Base-by-base conservation (phyloP, 2,797 vertebrate species). In the Balearica regulorum region DNA sequence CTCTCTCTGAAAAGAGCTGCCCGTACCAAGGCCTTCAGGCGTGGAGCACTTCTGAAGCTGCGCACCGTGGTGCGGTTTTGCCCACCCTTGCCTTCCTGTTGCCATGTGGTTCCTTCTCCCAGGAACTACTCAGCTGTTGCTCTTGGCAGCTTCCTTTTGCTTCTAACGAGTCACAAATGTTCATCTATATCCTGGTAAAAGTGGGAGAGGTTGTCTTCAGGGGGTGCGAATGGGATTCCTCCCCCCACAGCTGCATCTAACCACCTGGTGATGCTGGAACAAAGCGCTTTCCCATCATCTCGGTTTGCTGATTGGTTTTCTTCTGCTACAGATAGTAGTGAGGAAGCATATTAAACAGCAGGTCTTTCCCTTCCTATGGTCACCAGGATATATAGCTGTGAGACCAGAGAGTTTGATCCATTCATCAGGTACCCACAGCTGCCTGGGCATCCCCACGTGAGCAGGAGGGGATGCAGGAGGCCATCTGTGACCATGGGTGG, bases 231-330 rank as follows among this genome's bases (percentile, higher is more conserved):
- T 68, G 44, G 66, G n/a, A 79, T 87, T 89, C 82, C 48, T 95
- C 14, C 33, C 33, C 31, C 18, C 1, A 0, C 18, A 25, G 17
- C 24, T 0, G 0, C 28, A 61, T 69, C 46, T 46, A 28, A 54
- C 16, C 13, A 8, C 39, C 41, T 9, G 10, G 24, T 16, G 24
- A 3, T 72, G 31, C 41, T 44, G 57, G n/a, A 44, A 20, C 39
- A 54, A 58, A 53, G 7, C 8, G 2, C n/a, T 35, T 69, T 89
- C 73, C 66, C 19, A 22, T 57, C 11, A 0, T 39, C 29, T 16
- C 20, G 20, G 31, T n/a, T 64, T 31, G 16, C 13, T 57, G 46
- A 8, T 4, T 48, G 25, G 25, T 25, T 13, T 2, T 22, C 57
- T 75, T 37, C 48, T 44, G 31, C 35, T 78, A 15, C 1, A 5